These are phyloP conservation scores for Limanda limanda DNA, from an alignment of 2,113 vertebrate species.

Conservation along the genomic window DNA sequence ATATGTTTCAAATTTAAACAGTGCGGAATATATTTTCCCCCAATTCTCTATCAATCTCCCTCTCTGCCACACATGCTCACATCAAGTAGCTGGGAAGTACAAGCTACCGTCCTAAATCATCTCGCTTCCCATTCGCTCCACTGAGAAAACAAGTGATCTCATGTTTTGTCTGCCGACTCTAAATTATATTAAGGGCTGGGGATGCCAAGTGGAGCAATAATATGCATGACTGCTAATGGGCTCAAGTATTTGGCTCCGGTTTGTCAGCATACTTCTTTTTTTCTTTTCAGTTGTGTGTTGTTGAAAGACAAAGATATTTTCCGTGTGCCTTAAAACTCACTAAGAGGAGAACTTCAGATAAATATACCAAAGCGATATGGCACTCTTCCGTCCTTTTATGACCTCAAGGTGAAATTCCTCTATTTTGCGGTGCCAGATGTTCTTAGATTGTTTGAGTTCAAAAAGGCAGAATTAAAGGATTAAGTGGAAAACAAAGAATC, in stretches of 20 bases:
- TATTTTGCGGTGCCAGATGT: slow-evolving; percentile 41
- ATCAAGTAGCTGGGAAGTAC: slow-evolving; percentile 52
- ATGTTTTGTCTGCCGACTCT: slow-evolving; percentile 49
- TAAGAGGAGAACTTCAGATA: slow-evolving; percentile 70
- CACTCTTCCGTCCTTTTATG: slow-evolving; percentile 39
- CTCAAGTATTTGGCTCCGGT: slow-evolving; percentile 55
- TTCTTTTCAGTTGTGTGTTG: slow-evolving; percentile 63
- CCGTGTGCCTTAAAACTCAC: slow-evolving; percentile 57
- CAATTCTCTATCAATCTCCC: slow-evolving; percentile 37
- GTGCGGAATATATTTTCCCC: slow-evolving; percentile 19
- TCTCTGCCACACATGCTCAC: slow-evolving; percentile 52
- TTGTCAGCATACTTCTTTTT: slow-evolving; percentile 46
- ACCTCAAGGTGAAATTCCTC: slow-evolving; percentile 32
- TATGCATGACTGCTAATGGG: slow-evolving; percentile 66
- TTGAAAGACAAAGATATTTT: slow-evolving; percentile 69
- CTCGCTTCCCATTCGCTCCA: slow-evolving; percentile 41
- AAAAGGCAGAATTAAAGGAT: slow-evolving; percentile 48
- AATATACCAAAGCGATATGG: slow-evolving; percentile 36
- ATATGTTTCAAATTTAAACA: slow-evolving; percentile 67
- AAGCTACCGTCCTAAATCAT: slow-evolving; percentile 53
- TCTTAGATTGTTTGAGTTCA: slow-evolving; percentile 39
- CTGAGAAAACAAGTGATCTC: slow-evolving; percentile 73
- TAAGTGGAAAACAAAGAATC: slow-evolving; percentile 22
- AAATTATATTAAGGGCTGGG: slow-evolving; percentile 53
- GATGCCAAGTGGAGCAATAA: slow-evolving; percentile 70